Base-by-base conservation (phyloP, 1,140 invertebrate species). In the Pissodes strobi region DNA sequence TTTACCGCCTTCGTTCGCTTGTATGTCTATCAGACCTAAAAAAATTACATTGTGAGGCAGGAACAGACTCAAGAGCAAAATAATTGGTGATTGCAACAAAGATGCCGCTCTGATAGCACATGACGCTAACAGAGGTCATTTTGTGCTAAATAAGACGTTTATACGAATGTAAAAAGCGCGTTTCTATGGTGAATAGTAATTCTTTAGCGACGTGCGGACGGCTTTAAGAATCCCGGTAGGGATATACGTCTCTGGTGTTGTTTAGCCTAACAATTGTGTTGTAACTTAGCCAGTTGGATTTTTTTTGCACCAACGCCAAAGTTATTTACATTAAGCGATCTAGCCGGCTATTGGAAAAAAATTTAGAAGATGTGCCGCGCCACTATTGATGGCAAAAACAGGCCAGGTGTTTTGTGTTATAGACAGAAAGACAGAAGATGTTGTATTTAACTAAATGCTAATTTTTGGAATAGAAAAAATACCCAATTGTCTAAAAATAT, bases 111-210 rank as follows among this genome's bases (percentile, higher is more conserved):
- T 45, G 64, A 60, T 66, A 66, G 46, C 51, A 46, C 41, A 48
- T 66, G 64, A 66, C 64, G 27, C 51, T 66, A 66, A 66, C 48
- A 39, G 57, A 51, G 64, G 51, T 39, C 30, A 60, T 56, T 66
- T 53, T 66, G 62, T 66, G 56, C 39, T 68, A 68, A 68, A 68
- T 66, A 66, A 68, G 67, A 68, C 67, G 62, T 68, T 68, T 61
- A 56, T 61, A 43, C 57, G 43, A 68, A 66, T 65, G 62, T 66
- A 68, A 68, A 68, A 68, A 68, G 56, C 43, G 39, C 39, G 43
- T 68, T 68, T 68, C 67, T 68, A 68, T 68, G 51, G 67, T 68
- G 67, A 62, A 68, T 68, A 68, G 63, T 68, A 66, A 66, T 60
- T 66, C 64, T 61, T 64, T 37, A 67, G 53, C 52, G 59, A 57